Percentiles rank a stretch among this genome's conserved stretches.
Evolutionary conservation across 2,113 vertebrate species (phyloP).

Genomic region (Oreochromis niloticus): DNA sequence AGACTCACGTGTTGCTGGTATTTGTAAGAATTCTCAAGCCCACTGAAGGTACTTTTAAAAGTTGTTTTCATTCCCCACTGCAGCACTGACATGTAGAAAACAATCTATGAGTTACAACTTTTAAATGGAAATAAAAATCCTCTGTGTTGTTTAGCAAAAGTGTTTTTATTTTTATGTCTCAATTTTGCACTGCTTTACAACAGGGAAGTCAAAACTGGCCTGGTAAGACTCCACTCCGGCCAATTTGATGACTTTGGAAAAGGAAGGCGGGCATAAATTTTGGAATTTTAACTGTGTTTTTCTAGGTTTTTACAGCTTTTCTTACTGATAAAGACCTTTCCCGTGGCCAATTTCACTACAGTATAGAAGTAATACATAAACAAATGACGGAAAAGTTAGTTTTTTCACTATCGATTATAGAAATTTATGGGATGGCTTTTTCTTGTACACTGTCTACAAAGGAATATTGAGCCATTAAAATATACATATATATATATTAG

Average conservation of each 20-base stretch:
- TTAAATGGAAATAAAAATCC: neutral
- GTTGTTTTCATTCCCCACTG: neutral
- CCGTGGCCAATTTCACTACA: neutral
- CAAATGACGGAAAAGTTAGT: neutral
- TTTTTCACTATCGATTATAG: neutral
- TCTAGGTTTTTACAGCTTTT: neutral
- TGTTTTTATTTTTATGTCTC: neutral
- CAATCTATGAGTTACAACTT: neutral
- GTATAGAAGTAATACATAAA: neutral
- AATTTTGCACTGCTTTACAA: neutral
- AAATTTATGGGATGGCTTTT: neutral
- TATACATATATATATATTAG: too few species aligned
- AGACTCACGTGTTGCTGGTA: neutral
- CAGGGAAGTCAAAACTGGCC: neutral
- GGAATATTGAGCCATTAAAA: neutral
- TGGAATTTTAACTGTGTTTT: neutral
- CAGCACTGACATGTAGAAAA: neutral
- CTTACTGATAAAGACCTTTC: neutral
- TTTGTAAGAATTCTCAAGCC: neutral
- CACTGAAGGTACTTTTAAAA: neutral
- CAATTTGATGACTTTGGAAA: neutral
- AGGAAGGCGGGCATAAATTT: neutral
- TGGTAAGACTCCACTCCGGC: neutral
- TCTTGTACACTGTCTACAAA: neutral
- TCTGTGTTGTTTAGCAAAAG: neutral